Base-by-base conservation (phyloP, 2,797 vertebrate genomes). In the Sylvia borin region DNA sequence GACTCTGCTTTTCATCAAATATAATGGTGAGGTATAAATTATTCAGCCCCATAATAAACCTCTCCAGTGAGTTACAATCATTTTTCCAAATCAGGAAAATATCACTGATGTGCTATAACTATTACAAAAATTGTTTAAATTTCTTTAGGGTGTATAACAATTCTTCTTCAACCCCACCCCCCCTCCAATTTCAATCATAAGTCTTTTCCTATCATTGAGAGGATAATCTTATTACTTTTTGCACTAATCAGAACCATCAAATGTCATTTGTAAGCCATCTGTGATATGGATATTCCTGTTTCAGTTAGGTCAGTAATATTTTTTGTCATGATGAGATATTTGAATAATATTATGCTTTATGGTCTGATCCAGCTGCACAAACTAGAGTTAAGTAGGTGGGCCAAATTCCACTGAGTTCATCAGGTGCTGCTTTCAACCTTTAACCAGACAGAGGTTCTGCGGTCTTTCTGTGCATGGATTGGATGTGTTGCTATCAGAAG, bases 81-180 rank as follows among this genome's bases (percentile, higher is more conserved):
- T 96, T 96, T 96, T 93, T 95, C 76, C 90, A 91, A 96, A 96
- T 94, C 91, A 94, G 70, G 91, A 96, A 96, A 96, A 96, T 96
- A 96, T 83, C 96, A 95, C 73, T 90, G 88, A 77, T 88, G 62
- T 88, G 70, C 65, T 90, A 81, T 95, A 96, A 85, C 91, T 81
- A 88, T 88, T 91, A 96, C n/a, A 95, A 96, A 95, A 96, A 96
- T 75, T 96, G 90, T 96, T 95, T 96, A 76, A 95, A 95, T 96
- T 96, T 95, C 96, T 96, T 95, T 95, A 95, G 91, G 88, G 73
- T 95, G 75, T 75, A 58, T 88, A 94, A 74, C 79, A 85, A 95
- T 95, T 81, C 72, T 92, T 95, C 91, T 96, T 93, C 85, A 91
- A 77, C 25, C 26, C 18, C 25, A 9, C 5, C 24, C 12, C 25